Base-by-base conservation (phyloP, 2,888 invertebrate genomes). In the Eudasyphora cyanicolor region DNA sequence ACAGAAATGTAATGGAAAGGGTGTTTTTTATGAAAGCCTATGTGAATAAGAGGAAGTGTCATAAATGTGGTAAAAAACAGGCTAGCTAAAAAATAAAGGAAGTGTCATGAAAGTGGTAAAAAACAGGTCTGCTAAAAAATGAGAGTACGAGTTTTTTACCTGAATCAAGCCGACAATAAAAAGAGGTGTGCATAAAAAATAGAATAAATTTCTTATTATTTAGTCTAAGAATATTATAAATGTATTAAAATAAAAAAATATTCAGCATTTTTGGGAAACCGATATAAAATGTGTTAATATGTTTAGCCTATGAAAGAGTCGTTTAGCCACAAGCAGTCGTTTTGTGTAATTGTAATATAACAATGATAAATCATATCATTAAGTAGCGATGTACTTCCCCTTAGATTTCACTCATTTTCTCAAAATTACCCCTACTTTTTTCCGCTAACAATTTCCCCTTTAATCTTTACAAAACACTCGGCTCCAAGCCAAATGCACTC, bases 91-190 rank as follows among this genome's bases (percentile, higher is more conserved):
- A 38, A 27, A 19, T 1, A 0, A 42, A 24, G 38, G 67, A 67
- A 67, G 67, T 38, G 67, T 35, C 21, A 67, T 67, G 42, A 42
- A 67, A 42, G 67, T 67, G 38, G 67, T 67, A 67, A 67, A 67
- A 67, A 67, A 42, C 2, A 17, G 19, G 1, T 6, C n/a, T 14
- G 60, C 27, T 62, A 62, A 62, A 62, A 62, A 42, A 24, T 24
- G 24, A 57, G 19, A 17, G 35, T 17, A 17, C 17, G 19, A 38
- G 32, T 38, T 67, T 42, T 42, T 42, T 67, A 67, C 67, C 67
- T 67, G 67, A n/a, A n/a, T 57, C 14, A 24, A 5, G 5, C 12
- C 24, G n/a, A n/a, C 27, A n/a, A n/a, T 49, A 57, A 57, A 57
- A 54, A 54, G 4, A 21, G 19, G 19, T 21, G 21, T 54, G 8